Evolutionary conservation across 2,888 invertebrate species (phyloP), one percentile per base, ranked within the genome.

Genomic region (Drosophila pseudotakahashii): DNA sequence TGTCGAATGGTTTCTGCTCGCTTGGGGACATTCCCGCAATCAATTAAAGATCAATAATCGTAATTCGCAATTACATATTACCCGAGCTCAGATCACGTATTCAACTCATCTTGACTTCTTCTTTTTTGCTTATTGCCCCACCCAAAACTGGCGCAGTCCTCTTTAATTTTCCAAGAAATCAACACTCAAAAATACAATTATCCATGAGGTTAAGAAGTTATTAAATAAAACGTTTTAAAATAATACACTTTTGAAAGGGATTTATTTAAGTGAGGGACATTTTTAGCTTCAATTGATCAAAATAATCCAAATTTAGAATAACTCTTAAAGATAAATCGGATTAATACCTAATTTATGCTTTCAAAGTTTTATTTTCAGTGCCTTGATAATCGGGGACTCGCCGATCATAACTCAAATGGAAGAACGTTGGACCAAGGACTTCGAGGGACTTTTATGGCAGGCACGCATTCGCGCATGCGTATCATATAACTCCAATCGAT

Each of bases 381-480:
- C 51, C n/a, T 1, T 13, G 23, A 45, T 50, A 9, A 45, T 68
- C 50, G n/a, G 23, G 44, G 19, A 55, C 4, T 23, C 34, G 11
- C 30, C 32, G 66, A 66, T 71, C 78, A 75, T 77, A 78, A 78
- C 70, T 78, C 63, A 74, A 57, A 30, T 48, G 51, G 5, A 26
- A 41, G 51, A 59, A 26, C 57, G 19, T 39, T 54, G 51, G 37
- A 45, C 30, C 39, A 48, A 55, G 45, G 44, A 57, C 58, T 53
- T 37, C 3, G 39, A 44, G 66, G 52, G 39, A 36, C 54, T 44
- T 50, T 76, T 78, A 86, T 80, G 75, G 52, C 55, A 75, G 75
- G 71, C 82, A 86, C 87, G 84, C 82, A 82, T 82, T 87, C 87
- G 87, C 87, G 87, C 87, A 82, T 82, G 82, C 82, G 82, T 82